Base-by-base conservation (phyloP, 2,888 invertebrate species). In the Patella depressa region DNA sequence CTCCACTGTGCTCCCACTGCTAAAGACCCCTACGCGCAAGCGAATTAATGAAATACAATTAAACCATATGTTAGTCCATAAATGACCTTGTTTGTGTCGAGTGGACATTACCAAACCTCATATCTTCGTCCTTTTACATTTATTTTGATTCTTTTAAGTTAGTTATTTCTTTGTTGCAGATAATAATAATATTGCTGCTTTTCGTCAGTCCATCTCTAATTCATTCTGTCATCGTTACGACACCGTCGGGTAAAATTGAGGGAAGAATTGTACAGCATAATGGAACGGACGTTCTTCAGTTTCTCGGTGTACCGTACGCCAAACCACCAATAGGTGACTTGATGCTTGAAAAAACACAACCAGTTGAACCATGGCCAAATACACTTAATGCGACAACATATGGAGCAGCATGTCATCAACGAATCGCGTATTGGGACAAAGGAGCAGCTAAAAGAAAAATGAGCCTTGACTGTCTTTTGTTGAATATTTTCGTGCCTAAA, bases 401-500 rank as follows among this genome's bases (percentile, higher is more conserved):
- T 19, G 77, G 78, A n/a, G 65, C 71, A 4, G 53, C 72, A 3
- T 80, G 80, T 71, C 24, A 71, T n/a, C 78, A 78, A 65, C 19
- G 65, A 65, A 24, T 19, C 24, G 19, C 24, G 0, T 9, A 1
- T 5, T 45, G 45, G 45, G 73, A 77, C 29, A 65, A 57, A 24
- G 14, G 17, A 15, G n/a, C 19, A 65, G 24, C 65, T 9, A 96
- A 97, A 1, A 97, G 97, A 90, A 97, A 97, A 24, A 96, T 96
- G 91, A 65, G 65, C 65, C 24, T 65, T 93, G 98, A 98, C 92
- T 98, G 98, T 90, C 93, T 98, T 7, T 98, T 97, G 91, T 93
- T 98, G 89, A 98, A 98, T 91, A 94, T 98, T 83, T 98, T 97
- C 96, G 96, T 96, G 69, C 98, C 98, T 2, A 53, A 69, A 29